Evolutionary conservation across 2,888 invertebrate species (phyloP).

Genomic region (Plemyria rubiginata): DNA sequence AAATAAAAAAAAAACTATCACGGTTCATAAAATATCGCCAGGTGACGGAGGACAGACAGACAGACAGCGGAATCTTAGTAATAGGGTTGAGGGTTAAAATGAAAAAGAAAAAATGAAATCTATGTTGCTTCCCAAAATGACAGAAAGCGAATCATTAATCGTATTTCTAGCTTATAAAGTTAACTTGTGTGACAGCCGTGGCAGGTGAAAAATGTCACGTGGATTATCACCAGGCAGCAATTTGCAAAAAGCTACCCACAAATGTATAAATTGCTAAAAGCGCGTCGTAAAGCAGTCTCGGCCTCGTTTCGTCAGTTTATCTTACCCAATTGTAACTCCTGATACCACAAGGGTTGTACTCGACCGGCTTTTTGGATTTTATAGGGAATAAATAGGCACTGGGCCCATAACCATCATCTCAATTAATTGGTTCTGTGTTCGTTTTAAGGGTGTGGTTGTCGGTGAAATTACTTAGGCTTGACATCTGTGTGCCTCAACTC

Average conservation of each 20-base stretch:
- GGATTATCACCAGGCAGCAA: slow-evolving; percentile 7
- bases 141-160: neutral
- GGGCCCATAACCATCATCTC: neutral
- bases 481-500: too few relatives aligned
- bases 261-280: slow-evolving; percentile 59
- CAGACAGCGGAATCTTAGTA: too few relatives aligned
- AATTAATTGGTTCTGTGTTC: too few relatives aligned
- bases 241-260: slow-evolving; percentile 36
- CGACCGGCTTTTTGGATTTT: slow-evolving; percentile 3
- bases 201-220: slow-evolving; percentile 6
- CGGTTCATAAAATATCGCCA: too few relatives aligned
- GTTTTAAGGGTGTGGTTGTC: too few relatives aligned
- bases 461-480: too few relatives aligned
- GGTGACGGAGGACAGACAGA: too few relatives aligned
- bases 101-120: too few relatives aligned
- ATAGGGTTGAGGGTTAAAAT: too few relatives aligned
- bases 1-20: too few relatives aligned
- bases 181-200: neutral
- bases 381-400: neutral
- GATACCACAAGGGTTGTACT: slow-evolving; percentile 34
- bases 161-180: neutral
- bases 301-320: slow-evolving; percentile 62
- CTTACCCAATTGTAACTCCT: slow-evolving; percentile 60
- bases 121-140: too few relatives aligned
- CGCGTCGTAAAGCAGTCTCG: slow-evolving; percentile 50